phyloP scores from a whole-genome alignment of 2,888 invertebrate species.

The Escarpia spicata region DNA sequence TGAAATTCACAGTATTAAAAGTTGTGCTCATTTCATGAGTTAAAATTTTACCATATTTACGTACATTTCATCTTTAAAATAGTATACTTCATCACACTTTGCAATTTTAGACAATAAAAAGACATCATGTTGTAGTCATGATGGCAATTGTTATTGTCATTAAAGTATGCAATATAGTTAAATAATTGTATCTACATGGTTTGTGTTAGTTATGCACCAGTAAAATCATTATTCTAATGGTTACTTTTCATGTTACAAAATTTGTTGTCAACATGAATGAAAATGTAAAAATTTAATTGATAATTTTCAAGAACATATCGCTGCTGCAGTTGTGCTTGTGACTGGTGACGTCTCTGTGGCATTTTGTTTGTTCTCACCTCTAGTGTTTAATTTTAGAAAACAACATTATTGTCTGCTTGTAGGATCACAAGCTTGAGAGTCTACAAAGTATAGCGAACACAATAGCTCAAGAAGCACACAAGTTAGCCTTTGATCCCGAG shows the following conservation, averaged over 20 bases:
- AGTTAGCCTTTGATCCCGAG: constrained; percentile 87
- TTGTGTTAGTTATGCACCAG: too few relatives aligned
- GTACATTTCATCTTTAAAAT: too few relatives aligned
- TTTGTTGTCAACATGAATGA: too few relatives aligned
- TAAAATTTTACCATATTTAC: too few relatives aligned
- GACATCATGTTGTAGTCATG: background rate
- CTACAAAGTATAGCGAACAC: constrained; percentile 92
- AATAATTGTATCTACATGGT: too few relatives aligned
- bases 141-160: too few relatives aligned
- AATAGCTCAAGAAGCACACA: constrained; percentile 93
- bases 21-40: background rate
- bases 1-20: background rate
- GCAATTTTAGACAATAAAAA: too few relatives aligned
- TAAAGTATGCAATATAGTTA: too few relatives aligned
- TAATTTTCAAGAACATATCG: too few relatives aligned
- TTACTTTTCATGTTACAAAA: too few relatives aligned
- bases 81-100: too few relatives aligned
- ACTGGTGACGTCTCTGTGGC: background rate
- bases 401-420: constrained; percentile 25
- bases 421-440: constrained; percentile 60
- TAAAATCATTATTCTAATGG: background rate
- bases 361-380: background rate
- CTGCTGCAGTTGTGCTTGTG: background rate
- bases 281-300: too few relatives aligned
- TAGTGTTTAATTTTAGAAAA: background rate